Conservation (phyloP, 2,113 vertebrate genomes). For the Eublepharis macularius region DNA sequence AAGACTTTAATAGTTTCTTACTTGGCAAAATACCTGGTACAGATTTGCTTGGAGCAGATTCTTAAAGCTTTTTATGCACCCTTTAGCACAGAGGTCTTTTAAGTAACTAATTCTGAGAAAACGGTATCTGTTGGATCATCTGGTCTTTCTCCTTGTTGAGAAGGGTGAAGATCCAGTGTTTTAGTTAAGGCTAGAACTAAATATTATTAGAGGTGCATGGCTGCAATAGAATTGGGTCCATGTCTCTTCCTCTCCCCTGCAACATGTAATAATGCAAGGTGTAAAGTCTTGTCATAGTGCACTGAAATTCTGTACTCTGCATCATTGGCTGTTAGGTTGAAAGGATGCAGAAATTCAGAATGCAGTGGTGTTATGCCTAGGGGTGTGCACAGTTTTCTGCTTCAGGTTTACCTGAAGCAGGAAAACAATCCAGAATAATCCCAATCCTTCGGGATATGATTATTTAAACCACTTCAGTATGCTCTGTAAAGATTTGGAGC, state of each 20-base stretch:
- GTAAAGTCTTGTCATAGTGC: background rate
- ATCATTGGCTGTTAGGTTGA: too few relatives aligned
- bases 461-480: too few relatives aligned
- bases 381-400: too few relatives aligned
- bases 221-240: background rate
- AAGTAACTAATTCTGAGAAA: slow-evolving; percentile 34
- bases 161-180: background rate
- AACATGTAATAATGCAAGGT: background rate
- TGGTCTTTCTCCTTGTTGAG: background rate
- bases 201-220: background rate
- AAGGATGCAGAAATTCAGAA: too few relatives aligned
- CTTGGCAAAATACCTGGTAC: slow-evolving; percentile 58
- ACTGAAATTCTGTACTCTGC: too few relatives aligned
- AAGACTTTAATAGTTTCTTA: slow-evolving; percentile 54
- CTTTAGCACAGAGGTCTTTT: background rate
- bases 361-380: too few relatives aligned
- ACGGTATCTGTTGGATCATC: background rate
- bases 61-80: slow-evolving; percentile 41
- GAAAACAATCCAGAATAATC: too few relatives aligned
- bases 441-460: too few relatives aligned
- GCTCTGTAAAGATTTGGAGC: too few relatives aligned
- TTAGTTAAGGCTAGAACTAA: background rate
- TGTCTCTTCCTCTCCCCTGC: background rate
- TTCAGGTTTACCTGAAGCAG: too few relatives aligned
- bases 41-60: slow-evolving; percentile 48